phyloP scores from a whole-genome alignment of 2,113 vertebrate genomes.

The Charadrius vociferus region DNA sequence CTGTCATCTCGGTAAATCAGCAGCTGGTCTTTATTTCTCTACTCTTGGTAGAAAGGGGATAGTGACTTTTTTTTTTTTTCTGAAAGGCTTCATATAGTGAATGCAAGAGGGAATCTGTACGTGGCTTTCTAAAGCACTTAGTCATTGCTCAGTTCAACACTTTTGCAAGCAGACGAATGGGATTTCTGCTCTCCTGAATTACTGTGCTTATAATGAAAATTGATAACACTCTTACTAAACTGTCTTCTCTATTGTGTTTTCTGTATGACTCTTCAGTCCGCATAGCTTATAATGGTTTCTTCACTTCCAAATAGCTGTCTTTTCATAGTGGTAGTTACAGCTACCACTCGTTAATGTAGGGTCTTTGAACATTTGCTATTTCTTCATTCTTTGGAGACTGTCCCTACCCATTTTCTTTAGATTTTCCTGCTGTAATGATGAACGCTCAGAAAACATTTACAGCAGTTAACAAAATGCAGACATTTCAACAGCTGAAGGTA shows the following conservation, averaged over 20 bases:
- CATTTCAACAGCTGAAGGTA: neutral
- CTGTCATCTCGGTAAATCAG: neutral
- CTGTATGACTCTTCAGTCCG: neutral
- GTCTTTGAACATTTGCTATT: neutral
- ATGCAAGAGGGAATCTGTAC: neutral
- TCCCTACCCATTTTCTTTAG: neutral
- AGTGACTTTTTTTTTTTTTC: neutral
- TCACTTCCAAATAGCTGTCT: neutral
- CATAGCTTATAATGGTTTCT: neutral
- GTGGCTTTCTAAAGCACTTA: neutral
- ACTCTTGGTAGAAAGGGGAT: neutral
- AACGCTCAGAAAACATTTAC: neutral
- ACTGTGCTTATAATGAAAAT: neutral
- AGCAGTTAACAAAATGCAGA: neutral
- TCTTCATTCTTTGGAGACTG: neutral
- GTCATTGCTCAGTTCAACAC: rapidly evolving
- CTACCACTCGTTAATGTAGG: neutral
- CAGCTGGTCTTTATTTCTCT: neutral
- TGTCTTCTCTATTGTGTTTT: neutral
- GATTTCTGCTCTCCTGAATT: neutral
- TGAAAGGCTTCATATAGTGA: neutral
- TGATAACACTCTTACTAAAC: neutral
- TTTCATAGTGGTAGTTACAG: neutral
- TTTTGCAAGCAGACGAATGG: neutral
- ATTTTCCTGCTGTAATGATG: neutral